These are phyloP conservation scores for Leptodirus hochenwartii DNA, from an alignment of 2,888 invertebrate species.

Conservation along the genomic window DNA sequence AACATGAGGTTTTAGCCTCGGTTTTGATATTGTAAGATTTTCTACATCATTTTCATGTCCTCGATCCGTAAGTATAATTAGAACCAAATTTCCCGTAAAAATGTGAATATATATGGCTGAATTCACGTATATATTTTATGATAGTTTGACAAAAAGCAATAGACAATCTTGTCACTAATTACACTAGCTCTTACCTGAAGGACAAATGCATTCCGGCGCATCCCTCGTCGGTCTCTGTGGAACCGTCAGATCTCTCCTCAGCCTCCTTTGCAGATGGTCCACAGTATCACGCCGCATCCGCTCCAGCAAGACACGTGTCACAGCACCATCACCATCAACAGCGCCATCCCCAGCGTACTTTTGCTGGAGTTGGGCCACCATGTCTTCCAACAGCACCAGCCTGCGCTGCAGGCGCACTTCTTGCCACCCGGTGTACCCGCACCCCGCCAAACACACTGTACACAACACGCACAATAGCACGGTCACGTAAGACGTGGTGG, in stretches of 20 bases:
- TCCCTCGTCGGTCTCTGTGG: slow-evolving; percentile 34
- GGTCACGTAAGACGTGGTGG: slow-evolving; percentile 20
- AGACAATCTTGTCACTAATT: too few relatives aligned
- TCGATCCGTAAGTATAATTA: too few relatives aligned
- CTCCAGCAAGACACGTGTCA: slow-evolving; percentile 35
- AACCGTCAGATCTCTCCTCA: slow-evolving; percentile 22
- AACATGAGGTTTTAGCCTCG: too few relatives aligned
- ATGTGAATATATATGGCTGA: too few relatives aligned
- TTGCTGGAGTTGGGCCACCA: slow-evolving; percentile 34
- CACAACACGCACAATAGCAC: slow-evolving; percentile 42
- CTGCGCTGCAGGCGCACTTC: slow-evolving; percentile 35
- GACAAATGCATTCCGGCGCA: slow-evolving; percentile 49
- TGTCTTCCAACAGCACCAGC: slow-evolving; percentile 34
- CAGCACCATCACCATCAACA: too few relatives aligned
- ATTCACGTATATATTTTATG: too few relatives aligned
- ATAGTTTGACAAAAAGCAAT: too few relatives aligned
- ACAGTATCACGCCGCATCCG: slow-evolving; percentile 33
- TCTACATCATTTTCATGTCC: too few relatives aligned
- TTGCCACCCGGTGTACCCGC: slow-evolving; percentile 40
- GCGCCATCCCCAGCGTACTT: slow-evolving; percentile 26
- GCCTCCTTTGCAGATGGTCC: slow-evolving; percentile 26
- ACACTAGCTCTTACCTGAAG: slow-evolving; percentile 43
- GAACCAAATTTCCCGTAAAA: too few relatives aligned
- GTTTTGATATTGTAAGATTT: too few relatives aligned
- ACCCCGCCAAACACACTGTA: slow-evolving; percentile 40